phyloP scores from a whole-genome alignment of 2,113 vertebrate genomes.

The Desmodus rotundus region DNA sequence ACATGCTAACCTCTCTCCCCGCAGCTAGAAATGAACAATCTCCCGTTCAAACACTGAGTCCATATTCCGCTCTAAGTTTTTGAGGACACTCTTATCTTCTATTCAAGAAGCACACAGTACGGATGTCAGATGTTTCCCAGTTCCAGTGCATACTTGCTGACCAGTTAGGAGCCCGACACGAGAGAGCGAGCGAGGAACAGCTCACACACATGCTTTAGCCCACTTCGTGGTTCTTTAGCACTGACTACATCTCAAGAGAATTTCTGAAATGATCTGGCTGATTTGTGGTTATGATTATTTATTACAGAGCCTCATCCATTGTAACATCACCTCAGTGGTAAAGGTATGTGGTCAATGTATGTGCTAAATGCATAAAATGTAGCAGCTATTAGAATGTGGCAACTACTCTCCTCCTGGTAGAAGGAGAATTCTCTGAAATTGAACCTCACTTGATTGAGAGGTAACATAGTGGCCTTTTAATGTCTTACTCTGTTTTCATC shows the following conservation, averaged over 20 bases:
- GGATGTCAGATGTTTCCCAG: not conserved
- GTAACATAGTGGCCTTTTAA: not conserved
- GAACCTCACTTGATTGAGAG: not conserved
- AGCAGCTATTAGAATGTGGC: not conserved
- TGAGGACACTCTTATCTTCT: not conserved
- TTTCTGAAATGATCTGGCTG: not conserved
- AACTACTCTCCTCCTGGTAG: not conserved
- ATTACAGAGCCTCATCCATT: conserved; percentile 84
- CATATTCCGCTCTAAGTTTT: not conserved
- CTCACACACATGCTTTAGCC: not conserved
- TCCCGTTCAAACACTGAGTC: not conserved
- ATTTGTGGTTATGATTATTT: conserved; percentile 45
- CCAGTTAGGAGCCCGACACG: not conserved
- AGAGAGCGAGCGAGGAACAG: no score
- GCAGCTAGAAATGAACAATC: not conserved
- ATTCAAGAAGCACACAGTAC: not conserved
- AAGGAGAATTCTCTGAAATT: not conserved
- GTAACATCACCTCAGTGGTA: conserved; percentile 86
- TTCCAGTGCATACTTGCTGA: not conserved
- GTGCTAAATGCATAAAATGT: not conserved
- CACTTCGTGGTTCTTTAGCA: not conserved
- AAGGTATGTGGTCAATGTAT: conserved; percentile 80
- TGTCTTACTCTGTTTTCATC: not conserved
- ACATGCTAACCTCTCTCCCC: not conserved
- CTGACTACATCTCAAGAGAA: not conserved